Conservation (phyloP, 2,888 invertebrate genomes). For the Ornithoptera alexandrae region DNA sequence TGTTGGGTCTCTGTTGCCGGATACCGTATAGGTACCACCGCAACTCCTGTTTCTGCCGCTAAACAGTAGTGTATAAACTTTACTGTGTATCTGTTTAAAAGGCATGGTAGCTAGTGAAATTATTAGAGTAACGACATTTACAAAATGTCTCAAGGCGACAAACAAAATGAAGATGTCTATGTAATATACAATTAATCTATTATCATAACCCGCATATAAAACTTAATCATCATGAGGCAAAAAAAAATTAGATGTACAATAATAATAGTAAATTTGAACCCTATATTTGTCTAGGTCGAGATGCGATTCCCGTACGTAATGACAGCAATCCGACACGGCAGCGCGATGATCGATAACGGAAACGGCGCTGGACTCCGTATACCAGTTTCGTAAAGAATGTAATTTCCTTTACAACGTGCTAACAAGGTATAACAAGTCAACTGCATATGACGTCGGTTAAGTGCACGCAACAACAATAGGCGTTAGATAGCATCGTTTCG, state of each 20-base stretch:
- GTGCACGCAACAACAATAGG: slow-evolving; percentile 76
- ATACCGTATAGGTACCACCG: no score
- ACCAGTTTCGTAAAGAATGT: slow-evolving; percentile 69
- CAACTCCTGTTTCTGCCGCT: no score
- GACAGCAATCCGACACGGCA: slow-evolving; percentile 68
- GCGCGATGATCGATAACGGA: slow-evolving; percentile 72
- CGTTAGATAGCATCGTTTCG: slow-evolving; percentile 70
- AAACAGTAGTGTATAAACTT: no score
- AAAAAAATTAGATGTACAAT: neutral
- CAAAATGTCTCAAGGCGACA: no score
- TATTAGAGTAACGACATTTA: no score
- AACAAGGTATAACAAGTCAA: slow-evolving; percentile 68
- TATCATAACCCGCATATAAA: no score
- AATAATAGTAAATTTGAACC: neutral
- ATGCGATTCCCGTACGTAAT: slow-evolving; percentile 54
- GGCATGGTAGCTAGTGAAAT: no score
- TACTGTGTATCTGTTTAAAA: no score
- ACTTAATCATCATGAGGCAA: neutral
- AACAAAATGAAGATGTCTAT: no score
- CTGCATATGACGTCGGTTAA: slow-evolving; percentile 68
- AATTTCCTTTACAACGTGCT: slow-evolving; percentile 79
- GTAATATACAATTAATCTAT: no score
- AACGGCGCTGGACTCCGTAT: slow-evolving; percentile 61
- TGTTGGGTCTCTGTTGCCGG: no score
- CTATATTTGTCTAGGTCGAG: slow-evolving; percentile 30